Evolutionary conservation across 2,113 vertebrate species (phyloP), one percentile per base, ranked within the genome.

Genomic region (Pantherophis guttatus): DNA sequence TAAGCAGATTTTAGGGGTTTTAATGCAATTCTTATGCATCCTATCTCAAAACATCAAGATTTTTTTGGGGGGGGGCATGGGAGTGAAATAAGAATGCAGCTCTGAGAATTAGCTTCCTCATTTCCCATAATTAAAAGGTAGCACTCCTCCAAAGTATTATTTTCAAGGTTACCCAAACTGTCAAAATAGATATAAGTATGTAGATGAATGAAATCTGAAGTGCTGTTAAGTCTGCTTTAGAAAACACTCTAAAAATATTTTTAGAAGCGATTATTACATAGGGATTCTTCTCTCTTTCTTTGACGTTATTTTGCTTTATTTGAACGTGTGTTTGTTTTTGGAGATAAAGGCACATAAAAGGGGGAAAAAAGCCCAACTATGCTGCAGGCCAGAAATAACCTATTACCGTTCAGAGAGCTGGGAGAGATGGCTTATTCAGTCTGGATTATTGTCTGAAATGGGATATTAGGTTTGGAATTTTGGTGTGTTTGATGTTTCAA

Each of bases 161-260:
- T 88, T 88, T 92, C 54, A 93, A 89, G 92, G 88, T 55, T 12
- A 94, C 92, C 81, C 89, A 94, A 97, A 94, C 86, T 55, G 58
- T 95, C 85, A 85, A 95, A 96, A 90, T 44, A 57, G 91, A 92
- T 93, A 52, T 24, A 26, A 87, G 44, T 93, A 93, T 26, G 87
- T 92, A 52, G 89, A 44, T 87, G 86, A 96, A 90, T 17, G 81
- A 26, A 88, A 23, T 95, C 57, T 94, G 88, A 44, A 50, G 57
- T 93, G 81, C 11, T 62, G 23, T 48, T 91, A 93, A 0, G 0
- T 92, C 95, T 95, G 93, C 95, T 95, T 93, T 91, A 91, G 93
- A 96, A 95, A 95, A 87, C 33, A 65, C 21, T 11, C 90, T 17
- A 50, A 24, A 48, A 52, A 50, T 86, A 70, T 92, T 95, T 95